Percentiles rank a stretch among this genome's conserved stretches.
phyloP scores from a whole-genome alignment of 1,140 invertebrate species.

The Diachasmimorpha longicaudata region DNA sequence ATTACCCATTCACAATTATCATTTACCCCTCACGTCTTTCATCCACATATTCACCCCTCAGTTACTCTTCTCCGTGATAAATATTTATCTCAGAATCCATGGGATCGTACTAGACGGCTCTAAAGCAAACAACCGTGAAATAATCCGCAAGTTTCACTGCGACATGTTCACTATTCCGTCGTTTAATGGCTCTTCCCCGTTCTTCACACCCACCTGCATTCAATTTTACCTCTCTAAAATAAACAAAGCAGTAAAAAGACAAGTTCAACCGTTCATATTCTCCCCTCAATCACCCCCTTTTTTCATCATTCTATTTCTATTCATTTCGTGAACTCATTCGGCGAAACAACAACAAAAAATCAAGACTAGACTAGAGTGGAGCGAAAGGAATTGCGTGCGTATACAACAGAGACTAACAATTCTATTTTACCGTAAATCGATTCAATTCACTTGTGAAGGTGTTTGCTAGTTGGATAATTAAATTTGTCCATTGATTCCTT shows the following conservation, averaged over 20 bases:
- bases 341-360: background rate
- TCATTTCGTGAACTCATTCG: background rate
- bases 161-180: background rate
- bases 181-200: background rate
- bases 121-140: background rate
- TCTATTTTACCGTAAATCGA: background rate
- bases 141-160: background rate
- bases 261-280: background rate
- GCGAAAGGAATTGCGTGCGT: background rate
- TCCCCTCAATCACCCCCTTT: background rate
- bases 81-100: background rate
- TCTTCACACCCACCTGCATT: background rate
- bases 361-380: background rate
- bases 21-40: too few species aligned
- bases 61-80: background rate
- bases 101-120: background rate
- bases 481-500: background rate
- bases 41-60: too few species aligned
- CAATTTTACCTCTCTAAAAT: background rate
- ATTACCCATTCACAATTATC: background rate
- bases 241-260: background rate
- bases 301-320: background rate
- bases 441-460: background rate
- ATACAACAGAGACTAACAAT: conserved; percentile 1
- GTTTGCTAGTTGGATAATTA: background rate